Evolutionary conservation across 2,113 vertebrate genomes (phyloP).

Genomic region (Pollimyrus isidori): DNA sequence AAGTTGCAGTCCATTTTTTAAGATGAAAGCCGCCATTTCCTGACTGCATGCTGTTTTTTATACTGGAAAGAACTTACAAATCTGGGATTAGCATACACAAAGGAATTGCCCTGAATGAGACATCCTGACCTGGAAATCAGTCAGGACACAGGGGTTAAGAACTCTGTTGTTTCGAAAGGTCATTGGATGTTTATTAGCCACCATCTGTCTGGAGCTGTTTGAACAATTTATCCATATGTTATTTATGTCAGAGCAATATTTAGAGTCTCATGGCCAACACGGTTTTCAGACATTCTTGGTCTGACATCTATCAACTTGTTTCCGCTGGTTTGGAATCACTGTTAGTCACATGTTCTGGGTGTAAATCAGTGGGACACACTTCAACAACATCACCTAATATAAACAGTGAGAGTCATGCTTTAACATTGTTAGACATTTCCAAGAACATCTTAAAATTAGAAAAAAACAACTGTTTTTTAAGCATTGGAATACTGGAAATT

Average conservation of each 20-base stretch:
- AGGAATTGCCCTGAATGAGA: neutral
- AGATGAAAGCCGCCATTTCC: neutral
- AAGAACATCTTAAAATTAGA: neutral
- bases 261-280: neutral
- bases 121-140: neutral
- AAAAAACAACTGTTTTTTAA: neutral
- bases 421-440: neutral
- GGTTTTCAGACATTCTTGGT: neutral
- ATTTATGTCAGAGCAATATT: neutral
- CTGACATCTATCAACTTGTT: neutral
- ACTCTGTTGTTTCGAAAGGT: neutral
- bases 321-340: neutral
- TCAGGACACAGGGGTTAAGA: neutral
- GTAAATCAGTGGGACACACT: neutral
- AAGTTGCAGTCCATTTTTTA: neutral
- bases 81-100: neutral
- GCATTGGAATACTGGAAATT: neutral
- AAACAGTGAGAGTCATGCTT: neutral
- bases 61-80: neutral
- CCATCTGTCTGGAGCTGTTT: neutral
- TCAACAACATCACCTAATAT: neutral
- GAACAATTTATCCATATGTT: conserved; percentile 5
- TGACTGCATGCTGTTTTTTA: neutral
- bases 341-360: neutral
- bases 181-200: neutral